These are phyloP conservation scores for Celastrina argiolus DNA, from an alignment of 2,888 invertebrate genomes.

Conservation along the genomic window DNA sequence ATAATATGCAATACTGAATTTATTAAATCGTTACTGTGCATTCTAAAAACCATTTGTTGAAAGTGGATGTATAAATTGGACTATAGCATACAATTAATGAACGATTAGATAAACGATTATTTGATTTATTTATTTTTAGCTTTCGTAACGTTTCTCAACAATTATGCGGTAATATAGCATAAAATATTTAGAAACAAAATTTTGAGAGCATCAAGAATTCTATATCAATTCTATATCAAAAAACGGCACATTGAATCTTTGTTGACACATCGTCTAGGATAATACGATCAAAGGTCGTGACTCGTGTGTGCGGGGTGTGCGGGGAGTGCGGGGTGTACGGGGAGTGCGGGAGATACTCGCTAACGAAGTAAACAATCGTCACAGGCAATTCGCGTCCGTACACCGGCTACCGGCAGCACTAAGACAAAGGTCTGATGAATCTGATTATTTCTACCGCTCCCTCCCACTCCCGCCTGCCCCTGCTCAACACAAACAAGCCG, in stretches of 20 bases:
- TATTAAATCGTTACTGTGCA: conserved; percentile 20
- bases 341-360: conserved; percentile 55
- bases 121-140: too few relatives aligned
- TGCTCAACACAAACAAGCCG: conserved; percentile 48
- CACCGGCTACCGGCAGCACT: conserved; percentile 48
- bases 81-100: too few relatives aligned
- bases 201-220: neutral
- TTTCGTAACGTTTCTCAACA: too few relatives aligned
- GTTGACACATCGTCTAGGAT: conserved; percentile 36
- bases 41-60: conserved; percentile 12
- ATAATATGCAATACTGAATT: conserved; percentile 28
- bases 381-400: conserved; percentile 58
- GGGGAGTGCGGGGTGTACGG: conserved; percentile 52
- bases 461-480: conserved; percentile 40
- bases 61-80: neutral
- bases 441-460: conserved; percentile 57
- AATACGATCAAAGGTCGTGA: conserved; percentile 54
- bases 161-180: too few relatives aligned
- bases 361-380: conserved; percentile 75
- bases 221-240: neutral
- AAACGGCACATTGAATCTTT: conserved; percentile 8
- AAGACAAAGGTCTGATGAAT: conserved; percentile 66
- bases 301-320: too few relatives aligned
- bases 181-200: too few relatives aligned
- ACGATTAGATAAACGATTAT: too few relatives aligned